Base-by-base conservation (phyloP, 2,888 invertebrate species). In the Cyclophora punctaria region DNA sequence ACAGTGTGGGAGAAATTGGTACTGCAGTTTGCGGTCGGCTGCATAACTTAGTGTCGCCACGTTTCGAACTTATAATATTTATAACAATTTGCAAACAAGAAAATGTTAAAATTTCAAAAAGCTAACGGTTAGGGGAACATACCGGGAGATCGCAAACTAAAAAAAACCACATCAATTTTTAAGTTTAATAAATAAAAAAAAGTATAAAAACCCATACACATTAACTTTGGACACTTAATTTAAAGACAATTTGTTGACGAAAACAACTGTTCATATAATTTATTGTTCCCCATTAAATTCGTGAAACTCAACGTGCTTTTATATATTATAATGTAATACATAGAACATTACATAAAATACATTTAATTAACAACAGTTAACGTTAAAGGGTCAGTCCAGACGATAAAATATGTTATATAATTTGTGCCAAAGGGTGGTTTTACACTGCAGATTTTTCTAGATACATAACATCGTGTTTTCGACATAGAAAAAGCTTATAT, bases 301-400 rank as follows among this genome's bases (percentile, higher is more conserved):
- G 71, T 69, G 67, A 77, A 79, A 79, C 71, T 73, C 76, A 80
- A 80, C 79, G 59, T 57, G 37, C 5, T 37, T 59, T 53, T 57
- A 65, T 64, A 69, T 63, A 66, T 69, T 66, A 72, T 71, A 64
- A 57, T 52, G 71, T 61, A 69, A 62, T 71, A 70, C 66, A 66
- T 67, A 70, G 63, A 63, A 60, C 63, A 66, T 63, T 58, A 58
- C 37, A 37, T 37, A 37, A 64, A 68, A 67, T 71, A 73, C 69
- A 75, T 54, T 71, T 68, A 78, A 78, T 73, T 74, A 67, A 66
- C 66, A 75, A 77, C 75, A 72, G 66, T 63, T 61, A 67, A 64
- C 62, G 20, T 20, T 20, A 20, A 20, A 20, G 20, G 20, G 20
- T 20, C 20, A 20, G 20, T 20, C 20, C 20, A 20, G 20, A 20